phyloP scores from a whole-genome alignment of 1,140 invertebrate species.

The Apolygus lucorum region DNA sequence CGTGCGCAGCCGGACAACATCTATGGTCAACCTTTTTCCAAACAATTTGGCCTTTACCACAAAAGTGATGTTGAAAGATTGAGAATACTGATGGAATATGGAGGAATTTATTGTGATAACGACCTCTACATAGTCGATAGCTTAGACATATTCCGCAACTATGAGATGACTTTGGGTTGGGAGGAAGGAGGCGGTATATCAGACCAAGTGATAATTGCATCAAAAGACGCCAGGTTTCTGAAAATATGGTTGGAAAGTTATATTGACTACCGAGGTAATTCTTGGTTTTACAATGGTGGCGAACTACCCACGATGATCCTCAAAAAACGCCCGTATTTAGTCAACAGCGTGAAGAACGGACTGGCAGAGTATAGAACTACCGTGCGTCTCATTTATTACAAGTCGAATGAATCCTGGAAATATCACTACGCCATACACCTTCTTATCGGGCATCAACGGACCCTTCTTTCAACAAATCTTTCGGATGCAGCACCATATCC shows the following conservation, averaged over 20 bases:
- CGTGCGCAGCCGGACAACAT: not conserved
- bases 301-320: slow-evolving; percentile 33
- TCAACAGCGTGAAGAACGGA: slow-evolving; percentile 33
- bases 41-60: not conserved
- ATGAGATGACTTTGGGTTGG: slow-evolving; percentile 41
- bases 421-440: slow-evolving; percentile 1
- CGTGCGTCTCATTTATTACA: not conserved
- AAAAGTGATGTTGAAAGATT: slow-evolving; percentile 28
- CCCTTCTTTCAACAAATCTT: not conserved
- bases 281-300: slow-evolving; percentile 37
- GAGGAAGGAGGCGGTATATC: not conserved
- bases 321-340: slow-evolving; percentile 30
- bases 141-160: slow-evolving; percentile 31
- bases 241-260: slow-evolving; percentile 36
- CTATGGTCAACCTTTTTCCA: not conserved
- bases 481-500: not conserved
- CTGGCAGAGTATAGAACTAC: slow-evolving; percentile 25
- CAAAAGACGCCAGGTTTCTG: slow-evolving; percentile 37
- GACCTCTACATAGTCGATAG: slow-evolving; percentile 30
- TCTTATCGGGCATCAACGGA: not conserved
- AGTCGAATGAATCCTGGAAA: not conserved
- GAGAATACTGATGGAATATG: slow-evolving; percentile 28
- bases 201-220: slow-evolving; percentile 34
- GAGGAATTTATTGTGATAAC: slow-evolving; percentile 33
- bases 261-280: slow-evolving; percentile 30